Percentiles rank a stretch among this genome's conserved stretches.
These are phyloP conservation scores for Thunnus albacares DNA, from an alignment of 2,797 vertebrate genomes.

Conservation along the genomic window DNA sequence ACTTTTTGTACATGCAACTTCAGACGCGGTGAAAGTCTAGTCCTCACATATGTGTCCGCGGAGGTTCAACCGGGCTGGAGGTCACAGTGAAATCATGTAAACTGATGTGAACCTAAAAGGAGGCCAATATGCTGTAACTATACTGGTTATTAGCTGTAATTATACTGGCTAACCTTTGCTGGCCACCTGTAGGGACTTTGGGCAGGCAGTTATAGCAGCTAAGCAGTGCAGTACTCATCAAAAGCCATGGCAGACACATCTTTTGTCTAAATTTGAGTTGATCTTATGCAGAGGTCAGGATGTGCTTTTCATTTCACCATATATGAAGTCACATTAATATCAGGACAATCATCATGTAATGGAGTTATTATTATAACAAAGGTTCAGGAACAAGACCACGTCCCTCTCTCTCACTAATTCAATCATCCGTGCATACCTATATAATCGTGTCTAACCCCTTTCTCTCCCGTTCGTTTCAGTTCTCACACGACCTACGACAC, in stretches of 20 bases:
- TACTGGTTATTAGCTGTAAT: neutral
- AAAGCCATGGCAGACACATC: neutral
- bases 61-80: neutral
- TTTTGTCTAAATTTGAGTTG: neutral
- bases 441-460: too few relatives aligned
- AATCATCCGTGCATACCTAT: too few relatives aligned
- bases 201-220: neutral
- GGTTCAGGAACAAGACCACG: too few relatives aligned
- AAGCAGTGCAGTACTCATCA: neutral
- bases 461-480: too few relatives aligned
- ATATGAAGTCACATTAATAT: neutral
- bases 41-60: neutral
- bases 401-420: too few relatives aligned
- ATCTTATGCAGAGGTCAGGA: too few relatives aligned
- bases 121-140: conserved; percentile 14
- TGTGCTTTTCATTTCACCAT: neutral
- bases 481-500: too few relatives aligned
- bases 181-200: neutral
- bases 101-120: neutral
- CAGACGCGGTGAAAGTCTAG: neutral
- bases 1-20: neutral
- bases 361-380: too few relatives aligned
- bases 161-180: neutral
- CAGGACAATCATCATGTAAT: too few relatives aligned
- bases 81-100: conserved; percentile 18